Base-by-base conservation (phyloP, 2,888 invertebrate species). In the Litoditis marina region DNA sequence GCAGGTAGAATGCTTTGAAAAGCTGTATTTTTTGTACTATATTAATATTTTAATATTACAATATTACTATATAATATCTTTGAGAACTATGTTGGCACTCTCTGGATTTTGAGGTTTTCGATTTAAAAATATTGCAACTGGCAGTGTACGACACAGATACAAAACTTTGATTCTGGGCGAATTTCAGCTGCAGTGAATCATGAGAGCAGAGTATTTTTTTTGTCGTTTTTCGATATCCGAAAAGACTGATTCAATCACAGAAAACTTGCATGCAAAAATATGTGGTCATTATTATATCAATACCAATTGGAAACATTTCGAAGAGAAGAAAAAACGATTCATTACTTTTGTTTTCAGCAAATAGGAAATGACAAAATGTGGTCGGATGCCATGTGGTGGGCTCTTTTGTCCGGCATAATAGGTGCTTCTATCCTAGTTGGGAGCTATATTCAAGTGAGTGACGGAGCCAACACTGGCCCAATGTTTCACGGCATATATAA, bases 311-410 rank as follows among this genome's bases (percentile, higher is more conserved):
- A 6, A 50, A n/a, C 22, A 13, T 27, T 6, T 50, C 50, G 27
- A 25, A 11, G 30, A 16, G 16, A 51, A 51, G 32, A 52, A 32
- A 11, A 36, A 36, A 47, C 8, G 8, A 11, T 47, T n/a, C 25
- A 7, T 31, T 44, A 44, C 25, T 36, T 19, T n/a, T 25, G 13
- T 25, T 25, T 52, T 22, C 46, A 60, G 52, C 52, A 60, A 44
- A 19, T 54, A n/a, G 47, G 49, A 2, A 61, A 61, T 39, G 55
- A 61, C 34, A 28, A 22, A 3, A n/a, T 61, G 2, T 61, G 61
- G 61, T 39, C 42, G 42, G 44, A 46, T 11, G 54, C 47, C 5
- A 34, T 55, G 16, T 30, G 44, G 34, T 61, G 61, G 61, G 44
- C 46, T 28, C 39, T 46, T 7, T 49, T 50, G 4, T 46, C 46